Evolutionary conservation across 2,888 invertebrate species (phyloP).

Genomic region (Imbricaverruca yamaguchii): DNA sequence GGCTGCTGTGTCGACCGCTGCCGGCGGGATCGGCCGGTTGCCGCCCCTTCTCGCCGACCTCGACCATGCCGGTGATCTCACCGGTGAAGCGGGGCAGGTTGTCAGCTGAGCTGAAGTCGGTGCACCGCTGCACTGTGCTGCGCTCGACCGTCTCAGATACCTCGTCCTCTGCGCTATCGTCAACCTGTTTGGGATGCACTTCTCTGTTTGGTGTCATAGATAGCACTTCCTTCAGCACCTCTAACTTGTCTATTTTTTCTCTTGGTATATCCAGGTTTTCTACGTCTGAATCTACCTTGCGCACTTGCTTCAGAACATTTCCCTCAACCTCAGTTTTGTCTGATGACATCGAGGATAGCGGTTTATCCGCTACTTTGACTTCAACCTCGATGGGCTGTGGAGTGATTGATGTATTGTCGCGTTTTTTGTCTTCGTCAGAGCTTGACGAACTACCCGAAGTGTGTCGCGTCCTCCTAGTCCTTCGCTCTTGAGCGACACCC

Average conservation of each 20-base stretch:
- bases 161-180: not conserved
- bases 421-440: not conserved
- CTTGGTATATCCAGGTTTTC: not conserved
- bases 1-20: not conserved
- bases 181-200: not conserved
- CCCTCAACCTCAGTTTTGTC: not conserved
- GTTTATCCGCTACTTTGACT: not conserved
- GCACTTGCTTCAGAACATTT: not conserved
- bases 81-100: not conserved
- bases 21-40: not conserved
- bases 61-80: not conserved
- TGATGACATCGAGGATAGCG: not conserved
- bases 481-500: not conserved
- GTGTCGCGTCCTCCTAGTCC: not conserved
- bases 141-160: not conserved
- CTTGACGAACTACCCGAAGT: not conserved
- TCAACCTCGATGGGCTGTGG: conserved; percentile 9
- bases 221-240: not conserved
- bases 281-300: not conserved
- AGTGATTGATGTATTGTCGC: not conserved
- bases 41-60: not conserved
- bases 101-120: not conserved
- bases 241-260: not conserved
- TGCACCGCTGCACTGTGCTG: not conserved
- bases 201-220: not conserved